Conservation (phyloP, 2,888 invertebrate genomes). For the Leptinotarsa peninsularis region DNA sequence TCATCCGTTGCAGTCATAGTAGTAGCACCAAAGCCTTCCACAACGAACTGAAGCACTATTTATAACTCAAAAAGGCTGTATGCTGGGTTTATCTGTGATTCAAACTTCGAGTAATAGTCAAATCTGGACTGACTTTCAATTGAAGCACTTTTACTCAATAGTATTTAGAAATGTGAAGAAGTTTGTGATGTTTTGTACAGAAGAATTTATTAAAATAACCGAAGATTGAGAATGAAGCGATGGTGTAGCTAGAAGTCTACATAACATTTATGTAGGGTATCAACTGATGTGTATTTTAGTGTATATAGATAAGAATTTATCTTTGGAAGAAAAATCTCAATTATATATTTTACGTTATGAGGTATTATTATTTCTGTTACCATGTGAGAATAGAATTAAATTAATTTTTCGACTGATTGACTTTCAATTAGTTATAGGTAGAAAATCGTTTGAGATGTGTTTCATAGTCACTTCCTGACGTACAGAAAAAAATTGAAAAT, state of each 20-base stretch:
- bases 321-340: constrained; percentile 1
- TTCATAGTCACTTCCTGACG: too few species aligned
- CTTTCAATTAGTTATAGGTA: too few species aligned
- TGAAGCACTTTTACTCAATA: constrained; percentile 9
- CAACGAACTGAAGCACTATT: not conserved
- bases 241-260: constrained; percentile 1
- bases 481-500: too few species aligned
- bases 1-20: constrained; percentile 33
- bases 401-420: too few species aligned
- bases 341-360: not conserved
- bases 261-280: not conserved
- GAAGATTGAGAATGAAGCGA: not conserved
- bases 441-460: too few species aligned
- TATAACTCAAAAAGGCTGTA: not conserved
- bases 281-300: not conserved
- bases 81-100: constrained; percentile 5
- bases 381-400: not conserved
- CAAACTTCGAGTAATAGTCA: not conserved
- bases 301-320: constrained; percentile 10
- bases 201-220: not conserved
- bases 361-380: not conserved
- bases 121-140: not conserved
- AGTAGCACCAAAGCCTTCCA: constrained; percentile 28
- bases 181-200: not conserved
- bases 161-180: not conserved